Conservation (phyloP, 2,888 invertebrate species). For the Mythimna impura region DNA sequence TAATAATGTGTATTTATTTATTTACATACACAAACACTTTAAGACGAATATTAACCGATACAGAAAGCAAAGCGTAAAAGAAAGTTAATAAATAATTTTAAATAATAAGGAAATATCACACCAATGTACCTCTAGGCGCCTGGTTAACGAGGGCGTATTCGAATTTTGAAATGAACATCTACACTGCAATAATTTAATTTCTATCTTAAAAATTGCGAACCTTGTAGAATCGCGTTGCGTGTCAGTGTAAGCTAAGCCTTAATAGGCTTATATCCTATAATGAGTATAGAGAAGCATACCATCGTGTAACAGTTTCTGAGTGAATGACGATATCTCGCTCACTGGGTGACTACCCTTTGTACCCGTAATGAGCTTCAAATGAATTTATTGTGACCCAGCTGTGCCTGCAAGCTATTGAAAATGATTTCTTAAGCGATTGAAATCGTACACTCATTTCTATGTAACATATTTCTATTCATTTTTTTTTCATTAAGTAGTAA, state of each 20-base stretch:
- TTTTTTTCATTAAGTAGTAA: neutral
- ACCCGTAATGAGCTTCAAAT: conserved; percentile 16
- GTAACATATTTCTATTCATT: neutral
- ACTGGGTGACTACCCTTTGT: neutral
- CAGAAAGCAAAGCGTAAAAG: too few species aligned
- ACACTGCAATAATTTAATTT: neutral
- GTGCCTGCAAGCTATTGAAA: neutral
- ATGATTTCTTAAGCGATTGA: neutral
- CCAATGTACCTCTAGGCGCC: neutral
- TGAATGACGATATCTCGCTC: conserved; percentile 22
- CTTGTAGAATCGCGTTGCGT: conserved; percentile 21
- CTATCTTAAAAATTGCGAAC: neutral
- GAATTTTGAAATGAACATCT: neutral
- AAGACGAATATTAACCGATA: too few species aligned
- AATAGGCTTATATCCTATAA: neutral
- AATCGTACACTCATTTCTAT: neutral
- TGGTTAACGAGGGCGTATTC: neutral
- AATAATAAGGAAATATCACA: too few species aligned
- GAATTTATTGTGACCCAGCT: conserved; percentile 14
- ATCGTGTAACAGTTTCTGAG: neutral
- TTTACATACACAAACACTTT: too few species aligned
- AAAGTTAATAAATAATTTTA: too few species aligned
- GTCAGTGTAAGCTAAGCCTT: conserved; percentile 30
- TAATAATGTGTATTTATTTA: too few species aligned
- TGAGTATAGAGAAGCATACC: neutral